Evolutionary conservation across 2,888 invertebrate species (phyloP).

Genomic region (Idaea biselata): DNA sequence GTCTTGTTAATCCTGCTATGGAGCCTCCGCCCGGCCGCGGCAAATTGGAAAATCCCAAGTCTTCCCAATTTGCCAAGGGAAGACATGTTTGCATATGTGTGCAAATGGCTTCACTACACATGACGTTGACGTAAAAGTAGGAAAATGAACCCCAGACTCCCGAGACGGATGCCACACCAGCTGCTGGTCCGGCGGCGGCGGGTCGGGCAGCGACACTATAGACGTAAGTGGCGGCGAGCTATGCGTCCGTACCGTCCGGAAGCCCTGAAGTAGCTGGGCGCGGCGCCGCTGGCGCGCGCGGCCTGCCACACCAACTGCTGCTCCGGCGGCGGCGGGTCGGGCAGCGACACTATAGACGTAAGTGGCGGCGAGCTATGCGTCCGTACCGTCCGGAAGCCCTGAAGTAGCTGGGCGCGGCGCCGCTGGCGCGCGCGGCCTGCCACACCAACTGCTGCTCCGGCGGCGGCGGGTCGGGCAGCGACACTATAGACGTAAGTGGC

Average conservation of each 20-base stretch:
- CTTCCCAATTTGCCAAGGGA: no score
- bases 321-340: constrained; percentile 59
- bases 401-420: constrained; percentile 99
- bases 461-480: constrained; percentile 62
- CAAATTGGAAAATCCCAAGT: no score
- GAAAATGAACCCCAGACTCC: no score
- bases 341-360: constrained; percentile 55
- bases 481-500: no score
- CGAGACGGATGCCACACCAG: constrained; percentile 96
- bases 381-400: constrained; percentile 77
- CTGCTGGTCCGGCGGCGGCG: constrained; percentile 64
- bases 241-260: constrained; percentile 62
- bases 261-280: constrained; percentile 96
- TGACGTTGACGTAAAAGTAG: no score
- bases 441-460: constrained; percentile 84
- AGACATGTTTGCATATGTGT: no score
- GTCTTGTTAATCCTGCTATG: no score
- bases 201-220: constrained; percentile 55
- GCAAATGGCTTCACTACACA: no score
- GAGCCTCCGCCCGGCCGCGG: no score
- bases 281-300: constrained; percentile 96
- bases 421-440: constrained; percentile 96
- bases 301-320: constrained; percentile 92
- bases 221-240: no score
- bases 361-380: no score